Base-by-base conservation (phyloP, 2,113 vertebrate species). In the Polypterus senegalus region DNA sequence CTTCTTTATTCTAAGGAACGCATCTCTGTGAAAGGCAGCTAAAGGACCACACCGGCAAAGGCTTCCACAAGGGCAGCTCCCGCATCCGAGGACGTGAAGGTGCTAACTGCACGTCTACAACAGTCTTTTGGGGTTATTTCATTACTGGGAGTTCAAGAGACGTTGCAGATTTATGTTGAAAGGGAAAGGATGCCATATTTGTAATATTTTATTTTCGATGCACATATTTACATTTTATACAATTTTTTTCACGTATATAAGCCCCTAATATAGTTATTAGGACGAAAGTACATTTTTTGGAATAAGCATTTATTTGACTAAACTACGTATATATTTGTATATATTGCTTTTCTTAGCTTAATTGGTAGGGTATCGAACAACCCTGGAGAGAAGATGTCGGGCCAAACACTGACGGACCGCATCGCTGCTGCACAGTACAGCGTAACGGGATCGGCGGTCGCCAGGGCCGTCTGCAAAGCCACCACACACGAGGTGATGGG, bases 401-500 rank as follows among this genome's bases (percentile, higher is more conserved):
- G 94, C 74, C 94, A 97, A 73, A 97, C 93, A 79, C 90, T 97
- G 79, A 97, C 93, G 67, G 94, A 97, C 86, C 91, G 94, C 81
- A 97, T 97, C 77, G 94, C 94, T 70, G 94, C 94, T 72, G 94
- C 94, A 80, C 94, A 97, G 77, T 93, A 97, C 87, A 92, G 92
- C 79, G 91, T 97, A 70, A 96, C 93, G 61, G 94, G 94, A 78
- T 97, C 94, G 5, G 93, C 94, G 63, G 92, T 97, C 64, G 92
- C 94, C 63, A 90, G 92, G 64, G 92, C 91, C 47, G 94, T 97
- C 75, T 97, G 94, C 88, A 97, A 97, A 83, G 94, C 94, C 69
- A 97, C 93, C 82, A 97, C 94, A 75, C 94, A 97, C 68, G 94
- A 97, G 80, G 92, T 97, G 83, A 97, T 96, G 93, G 92, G 92